Percentiles rank a stretch among this genome's conserved stretches.
phyloP scores from a whole-genome alignment of 2,113 vertebrate species.

The Microtus ochrogaster region DNA sequence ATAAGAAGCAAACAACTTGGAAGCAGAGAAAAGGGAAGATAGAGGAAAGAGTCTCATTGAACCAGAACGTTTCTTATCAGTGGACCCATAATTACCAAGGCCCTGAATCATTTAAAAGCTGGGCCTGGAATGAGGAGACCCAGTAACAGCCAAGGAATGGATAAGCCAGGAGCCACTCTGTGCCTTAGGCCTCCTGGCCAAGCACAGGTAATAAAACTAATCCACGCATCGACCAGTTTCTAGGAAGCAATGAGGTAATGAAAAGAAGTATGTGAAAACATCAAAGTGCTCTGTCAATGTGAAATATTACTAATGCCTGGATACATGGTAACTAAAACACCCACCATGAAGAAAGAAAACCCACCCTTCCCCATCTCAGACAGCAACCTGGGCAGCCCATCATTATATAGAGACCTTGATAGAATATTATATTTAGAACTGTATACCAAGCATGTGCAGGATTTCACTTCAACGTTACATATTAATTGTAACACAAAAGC shows the following conservation, averaged over 20 bases:
- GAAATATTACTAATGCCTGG: background rate
- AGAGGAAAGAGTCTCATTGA: background rate
- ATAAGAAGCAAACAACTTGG: background rate
- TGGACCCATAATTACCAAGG: background rate
- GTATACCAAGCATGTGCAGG: background rate
- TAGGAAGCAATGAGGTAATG: constrained; percentile 6
- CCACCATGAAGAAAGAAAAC: background rate
- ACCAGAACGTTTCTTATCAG: background rate
- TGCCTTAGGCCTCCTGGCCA: background rate
- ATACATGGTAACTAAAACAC: background rate
- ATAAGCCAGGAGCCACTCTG: background rate
- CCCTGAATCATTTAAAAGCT: background rate
- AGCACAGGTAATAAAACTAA: constrained; percentile 34
- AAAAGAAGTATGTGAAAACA: constrained; percentile 1
- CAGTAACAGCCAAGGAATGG: background rate
- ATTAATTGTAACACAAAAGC: constrained; percentile 27
- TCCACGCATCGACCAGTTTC: background rate
- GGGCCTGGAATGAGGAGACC: background rate
- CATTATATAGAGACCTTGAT: background rate
- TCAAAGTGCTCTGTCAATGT: background rate
- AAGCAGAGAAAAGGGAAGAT: background rate
- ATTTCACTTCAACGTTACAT: background rate
- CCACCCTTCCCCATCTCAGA: background rate
- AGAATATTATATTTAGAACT: background rate
- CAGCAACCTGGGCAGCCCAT: background rate